A percentile compares a stretch with the other conserved stretches of the same genome.
Conservation (phyloP, 2,888 invertebrate genomes). For the Hypercompe scribonia region DNA sequence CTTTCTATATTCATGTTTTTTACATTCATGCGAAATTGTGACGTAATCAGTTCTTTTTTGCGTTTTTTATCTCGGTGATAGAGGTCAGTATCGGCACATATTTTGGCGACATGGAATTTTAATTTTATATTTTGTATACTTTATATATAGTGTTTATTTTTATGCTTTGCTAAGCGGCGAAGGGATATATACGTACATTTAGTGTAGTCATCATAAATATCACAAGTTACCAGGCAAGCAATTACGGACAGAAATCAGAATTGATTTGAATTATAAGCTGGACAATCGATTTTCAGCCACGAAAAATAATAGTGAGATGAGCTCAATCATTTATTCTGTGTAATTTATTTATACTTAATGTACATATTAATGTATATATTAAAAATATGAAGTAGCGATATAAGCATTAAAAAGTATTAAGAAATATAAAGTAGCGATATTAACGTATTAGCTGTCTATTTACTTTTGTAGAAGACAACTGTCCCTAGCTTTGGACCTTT, state of each 20-base stretch:
- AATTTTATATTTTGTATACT: neutral
- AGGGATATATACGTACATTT: neutral
- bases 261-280: neutral
- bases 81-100: constrained; percentile 1
- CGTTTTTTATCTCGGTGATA: neutral
- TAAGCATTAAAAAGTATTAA: no score
- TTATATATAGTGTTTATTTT: neutral
- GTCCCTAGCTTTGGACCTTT: no score
- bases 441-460: no score
- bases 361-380: no score
- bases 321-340: no score
- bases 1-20: constrained; percentile 4
- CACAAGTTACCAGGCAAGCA: neutral
- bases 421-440: no score
- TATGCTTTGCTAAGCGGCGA: neutral
- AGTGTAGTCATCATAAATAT: no score
- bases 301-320: no score
- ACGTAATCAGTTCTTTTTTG: constrained; percentile 1
- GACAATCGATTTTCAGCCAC: no score
- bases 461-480: no score
- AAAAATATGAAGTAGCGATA: no score
- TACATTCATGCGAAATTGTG: constrained; percentile 8
- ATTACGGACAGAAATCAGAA: neutral
- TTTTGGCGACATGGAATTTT: neutral
- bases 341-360: no score